Conservation (phyloP, 1,140 invertebrate species). For the Lysiphlebus fabarum region DNA sequence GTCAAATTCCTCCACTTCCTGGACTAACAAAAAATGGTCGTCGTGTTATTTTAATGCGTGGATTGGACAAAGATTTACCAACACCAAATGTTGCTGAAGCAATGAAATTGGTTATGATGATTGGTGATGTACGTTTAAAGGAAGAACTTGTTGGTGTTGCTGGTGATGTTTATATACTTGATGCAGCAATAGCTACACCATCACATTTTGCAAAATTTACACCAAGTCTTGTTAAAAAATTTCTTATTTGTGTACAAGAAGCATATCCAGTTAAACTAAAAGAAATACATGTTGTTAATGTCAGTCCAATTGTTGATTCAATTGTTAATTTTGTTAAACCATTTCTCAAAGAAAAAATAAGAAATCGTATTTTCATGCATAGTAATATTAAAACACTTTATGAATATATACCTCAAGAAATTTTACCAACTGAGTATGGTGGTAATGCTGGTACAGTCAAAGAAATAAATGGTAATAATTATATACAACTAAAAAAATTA, state of each 20-base stretch:
- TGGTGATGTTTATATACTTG: slow-evolving; percentile 76
- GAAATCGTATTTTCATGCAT: slow-evolving; percentile 76
- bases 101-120: slow-evolving; percentile 79
- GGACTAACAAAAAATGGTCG: slow-evolving; percentile 74
- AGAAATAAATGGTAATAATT: slow-evolving; percentile 63
- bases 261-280: slow-evolving; percentile 83
- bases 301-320: slow-evolving; percentile 74
- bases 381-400: slow-evolving; percentile 70
- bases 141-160: slow-evolving; percentile 75
- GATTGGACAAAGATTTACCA: slow-evolving; percentile 59
- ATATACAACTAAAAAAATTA: neutral
- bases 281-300: slow-evolving; percentile 81
- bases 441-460: slow-evolving; percentile 69
- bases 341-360: slow-evolving; percentile 81
- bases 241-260: slow-evolving; percentile 78
- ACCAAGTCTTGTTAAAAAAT: slow-evolving; percentile 73
- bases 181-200: slow-evolving; percentile 70
- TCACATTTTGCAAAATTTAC: slow-evolving; percentile 74
- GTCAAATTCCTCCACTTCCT: slow-evolving; percentile 72
- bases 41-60: slow-evolving; percentile 70
- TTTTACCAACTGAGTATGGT: slow-evolving; percentile 77
- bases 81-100: slow-evolving; percentile 63
- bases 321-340: slow-evolving; percentile 81
- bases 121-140: slow-evolving; percentile 73
- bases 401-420: slow-evolving; percentile 71